Evolutionary conservation across 2,797 vertebrate species (phyloP).

Genomic region (Takifugu rubripes): DNA sequence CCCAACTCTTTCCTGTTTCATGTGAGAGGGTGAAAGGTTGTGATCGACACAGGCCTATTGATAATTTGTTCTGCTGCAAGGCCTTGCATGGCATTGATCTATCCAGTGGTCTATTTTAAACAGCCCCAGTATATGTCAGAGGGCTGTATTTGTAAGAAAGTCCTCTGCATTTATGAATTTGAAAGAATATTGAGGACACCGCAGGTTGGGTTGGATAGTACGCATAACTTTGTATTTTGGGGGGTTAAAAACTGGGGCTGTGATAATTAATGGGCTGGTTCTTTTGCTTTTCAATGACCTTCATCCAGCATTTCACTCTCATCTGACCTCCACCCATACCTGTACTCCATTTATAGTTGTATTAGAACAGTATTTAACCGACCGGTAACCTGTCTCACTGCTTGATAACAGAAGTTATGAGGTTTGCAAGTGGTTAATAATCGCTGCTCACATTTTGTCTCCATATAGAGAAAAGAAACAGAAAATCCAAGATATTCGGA

Average conservation of each 20-base stretch:
- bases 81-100: constrained; percentile 71
- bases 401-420: constrained; percentile 21
- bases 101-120: constrained; percentile 62
- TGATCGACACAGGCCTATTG: constrained; percentile 68
- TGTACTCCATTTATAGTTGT: constrained; percentile 14
- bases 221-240: constrained; percentile 8
- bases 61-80: constrained; percentile 75
- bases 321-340: constrained; percentile 1
- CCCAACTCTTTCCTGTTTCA: constrained; percentile 55
- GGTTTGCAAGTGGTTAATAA: constrained; percentile 20
- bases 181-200: background rate
- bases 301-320: background rate
- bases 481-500: constrained; percentile 99
- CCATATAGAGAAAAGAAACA: constrained; percentile 95
- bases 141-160: constrained; percentile 42
- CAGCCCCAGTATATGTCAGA: constrained; percentile 50
- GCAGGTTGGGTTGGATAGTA: background rate
- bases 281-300: constrained; percentile 8
- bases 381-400: constrained; percentile 12
- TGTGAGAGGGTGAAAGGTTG: constrained; percentile 62
- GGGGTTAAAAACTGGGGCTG: no score
- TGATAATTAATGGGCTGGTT: background rate
- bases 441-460: constrained; percentile 43
- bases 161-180: background rate
- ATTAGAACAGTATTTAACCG: constrained; percentile 17